Evolutionary conservation across 2,113 vertebrate genomes (phyloP).

Genomic region (Alouatta palliata): DNA sequence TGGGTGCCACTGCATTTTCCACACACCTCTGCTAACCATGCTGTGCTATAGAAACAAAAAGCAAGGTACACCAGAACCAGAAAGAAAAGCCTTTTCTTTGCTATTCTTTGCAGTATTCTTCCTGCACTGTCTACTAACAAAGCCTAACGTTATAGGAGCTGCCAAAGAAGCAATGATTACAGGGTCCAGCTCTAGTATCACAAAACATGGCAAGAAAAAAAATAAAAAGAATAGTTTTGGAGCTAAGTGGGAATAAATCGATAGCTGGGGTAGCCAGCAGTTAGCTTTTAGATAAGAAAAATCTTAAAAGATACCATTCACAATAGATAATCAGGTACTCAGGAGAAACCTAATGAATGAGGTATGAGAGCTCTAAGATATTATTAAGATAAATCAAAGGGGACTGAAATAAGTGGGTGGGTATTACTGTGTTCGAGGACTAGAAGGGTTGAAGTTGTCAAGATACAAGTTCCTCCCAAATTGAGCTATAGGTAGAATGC

Average conservation of each 20-base stretch:
- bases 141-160: background rate
- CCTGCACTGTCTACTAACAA: background rate
- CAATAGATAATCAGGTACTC: background rate
- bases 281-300: constrained; percentile 16
- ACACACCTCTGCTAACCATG: background rate
- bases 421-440: background rate
- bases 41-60: background rate
- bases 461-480: background rate
- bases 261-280: background rate
- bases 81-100: background rate
- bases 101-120: background rate
- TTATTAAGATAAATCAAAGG: background rate
- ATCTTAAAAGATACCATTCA: constrained; percentile 17
- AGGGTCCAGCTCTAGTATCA: background rate
- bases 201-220: background rate
- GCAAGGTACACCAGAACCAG: background rate
- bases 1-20: background rate
- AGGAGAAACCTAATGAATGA: background rate
- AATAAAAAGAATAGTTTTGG: background rate
- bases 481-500: background rate
- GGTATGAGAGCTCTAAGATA: constrained; percentile 1
- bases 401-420: background rate
- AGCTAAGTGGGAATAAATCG: background rate
- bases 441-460: background rate
- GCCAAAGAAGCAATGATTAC: background rate